Conservation (phyloP, 2,797 vertebrate species). For the Trachurus trachurus region DNA sequence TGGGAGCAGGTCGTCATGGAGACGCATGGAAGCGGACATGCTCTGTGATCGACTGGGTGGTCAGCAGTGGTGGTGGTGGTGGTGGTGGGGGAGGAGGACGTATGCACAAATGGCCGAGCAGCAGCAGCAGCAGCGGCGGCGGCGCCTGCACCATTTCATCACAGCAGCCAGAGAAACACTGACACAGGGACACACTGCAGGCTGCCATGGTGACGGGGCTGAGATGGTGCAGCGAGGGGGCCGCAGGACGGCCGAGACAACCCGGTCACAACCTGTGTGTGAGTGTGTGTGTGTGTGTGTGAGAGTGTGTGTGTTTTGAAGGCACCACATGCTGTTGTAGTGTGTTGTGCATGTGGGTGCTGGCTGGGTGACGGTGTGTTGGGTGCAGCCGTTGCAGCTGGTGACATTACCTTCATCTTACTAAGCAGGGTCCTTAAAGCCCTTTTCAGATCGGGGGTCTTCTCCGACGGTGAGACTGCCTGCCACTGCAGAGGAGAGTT, state of each 20-base stretch:
- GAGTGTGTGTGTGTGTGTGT: not conserved
- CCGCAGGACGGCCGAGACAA: conserved; percentile 9
- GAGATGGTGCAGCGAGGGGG: conserved; percentile 54
- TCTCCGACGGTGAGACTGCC: conserved; percentile 89
- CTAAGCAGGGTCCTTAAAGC: conserved; percentile 91
- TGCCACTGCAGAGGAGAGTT: conserved; percentile 90
- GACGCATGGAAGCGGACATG: conserved; percentile 68
- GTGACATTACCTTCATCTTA: conserved; percentile 90
- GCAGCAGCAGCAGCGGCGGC: conserved; percentile 15
- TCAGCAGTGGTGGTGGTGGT: conserved; percentile 21
- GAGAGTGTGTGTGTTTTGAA: conserved; percentile 4
- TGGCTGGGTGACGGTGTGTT: conserved; percentile 51
- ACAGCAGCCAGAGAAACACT: conserved; percentile 22
- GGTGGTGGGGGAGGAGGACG: not conserved
- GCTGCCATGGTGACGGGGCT: conserved; percentile 47
- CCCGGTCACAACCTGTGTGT: not conserved
- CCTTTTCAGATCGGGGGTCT: conserved; percentile 91
- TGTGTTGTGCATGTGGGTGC: conserved; percentile 35
- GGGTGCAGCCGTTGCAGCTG: conserved; percentile 58
- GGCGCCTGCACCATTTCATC: conserved; percentile 9
- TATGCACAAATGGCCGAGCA: conserved; percentile 26
- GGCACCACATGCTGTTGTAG: conserved; percentile 40
- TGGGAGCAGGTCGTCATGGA: conserved; percentile 12
- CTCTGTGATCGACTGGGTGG: conserved; percentile 60
- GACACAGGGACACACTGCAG: conserved; percentile 19